Evolutionary conservation across 92 coral and sea anemone genomes (phyloP), one percentile per base, ranked within the genome.

Genomic region (Epizoanthus scotinus): DNA sequence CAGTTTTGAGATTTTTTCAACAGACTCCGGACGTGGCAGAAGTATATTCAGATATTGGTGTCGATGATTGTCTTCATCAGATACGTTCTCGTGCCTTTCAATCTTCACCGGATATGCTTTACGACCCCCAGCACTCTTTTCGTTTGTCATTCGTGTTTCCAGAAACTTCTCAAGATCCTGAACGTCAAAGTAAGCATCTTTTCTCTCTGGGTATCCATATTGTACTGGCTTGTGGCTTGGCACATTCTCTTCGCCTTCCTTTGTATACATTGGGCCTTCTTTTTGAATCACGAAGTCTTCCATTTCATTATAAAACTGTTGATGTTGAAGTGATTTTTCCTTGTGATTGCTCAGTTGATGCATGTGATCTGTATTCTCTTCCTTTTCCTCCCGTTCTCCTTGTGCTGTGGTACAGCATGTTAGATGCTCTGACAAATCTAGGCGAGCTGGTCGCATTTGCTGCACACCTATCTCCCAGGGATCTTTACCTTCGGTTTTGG

Each of bases 261-360:
- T 24, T 24, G 47, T n/a, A 52, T 8, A 15, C 19, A 27, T 26
- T 50, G 26, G 6, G 0, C n/a, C 47, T 26, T 19, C 10, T 22
- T 5, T 53, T 9, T 71, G 21, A 47, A 27, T 50, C 29, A 0
- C 19, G 56, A 17, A 70, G 31, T 50, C 28, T 44, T 14, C 28
- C 40, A 52, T 52, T 18, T 22, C 21, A 15, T 71, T 6, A 50
- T 26, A n/a, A 28, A 71, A 71, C 63, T 31, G 62, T 71, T 71
- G 62, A 71, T 52, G 17, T 24, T 52, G 38, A 10, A 71, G 27
- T 20, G 31, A 10, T 17, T 13, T 49, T 17, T 22, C 0, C 18
- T 9, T 19, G 6, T 67, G 71, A 49, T 18, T 53, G 12, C 26
- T 9, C 0, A 53, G 6, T 13, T 19, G 60, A 6, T 60, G 18